A percentile compares a stretch with the other conserved stretches of the same genome.
These are phyloP conservation scores for Coryphaenoides rupestris DNA, from an alignment of 2,113 vertebrate genomes.

Conservation along the genomic window DNA sequence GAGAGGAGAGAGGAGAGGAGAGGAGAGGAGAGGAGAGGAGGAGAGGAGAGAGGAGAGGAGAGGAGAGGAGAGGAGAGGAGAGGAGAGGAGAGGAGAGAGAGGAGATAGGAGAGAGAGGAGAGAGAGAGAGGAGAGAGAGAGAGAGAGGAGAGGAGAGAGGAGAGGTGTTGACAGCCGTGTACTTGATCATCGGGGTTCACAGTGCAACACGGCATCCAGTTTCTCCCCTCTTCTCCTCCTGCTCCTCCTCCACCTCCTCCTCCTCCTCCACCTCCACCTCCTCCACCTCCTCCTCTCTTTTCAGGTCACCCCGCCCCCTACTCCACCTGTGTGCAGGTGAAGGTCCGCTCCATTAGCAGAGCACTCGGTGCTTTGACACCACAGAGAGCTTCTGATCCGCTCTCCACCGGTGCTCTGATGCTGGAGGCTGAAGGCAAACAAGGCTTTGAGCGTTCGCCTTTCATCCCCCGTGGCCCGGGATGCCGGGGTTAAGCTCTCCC, in stretches of 20 bases:
- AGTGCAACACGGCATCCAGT: slow-evolving; percentile 6
- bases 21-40: too few relatives aligned
- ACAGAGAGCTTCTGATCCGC: slow-evolving; percentile 43
- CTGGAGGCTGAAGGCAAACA: slow-evolving; percentile 31
- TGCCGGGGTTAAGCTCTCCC: slow-evolving; percentile 30
- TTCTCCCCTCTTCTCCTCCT: background rate
- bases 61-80: too few relatives aligned
- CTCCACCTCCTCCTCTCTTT: background rate
- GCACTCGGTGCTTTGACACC: slow-evolving; percentile 19
- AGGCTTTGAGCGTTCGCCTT: slow-evolving; percentile 28
- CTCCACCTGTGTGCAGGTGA: slow-evolving; percentile 45
- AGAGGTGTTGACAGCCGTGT: slow-evolving; percentile 48
- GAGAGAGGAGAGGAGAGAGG: too few relatives aligned
- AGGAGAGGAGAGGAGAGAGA: too few relatives aligned
- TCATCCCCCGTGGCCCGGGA: slow-evolving; percentile 13
- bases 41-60: too few relatives aligned
- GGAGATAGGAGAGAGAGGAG: too few relatives aligned
- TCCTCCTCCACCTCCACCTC: slow-evolving; percentile 6
- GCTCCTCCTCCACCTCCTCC: background rate
- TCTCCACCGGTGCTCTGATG: slow-evolving; percentile 35
- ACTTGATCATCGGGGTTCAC: slow-evolving; percentile 41
- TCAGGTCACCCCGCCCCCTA: background rate
- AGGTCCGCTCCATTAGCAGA: slow-evolving; percentile 11
- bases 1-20: too few relatives aligned
- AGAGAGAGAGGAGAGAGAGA: too few relatives aligned